Evolutionary conservation across 2,113 vertebrate genomes (phyloP).

Genomic region (Oreochromis tanganicae): DNA sequence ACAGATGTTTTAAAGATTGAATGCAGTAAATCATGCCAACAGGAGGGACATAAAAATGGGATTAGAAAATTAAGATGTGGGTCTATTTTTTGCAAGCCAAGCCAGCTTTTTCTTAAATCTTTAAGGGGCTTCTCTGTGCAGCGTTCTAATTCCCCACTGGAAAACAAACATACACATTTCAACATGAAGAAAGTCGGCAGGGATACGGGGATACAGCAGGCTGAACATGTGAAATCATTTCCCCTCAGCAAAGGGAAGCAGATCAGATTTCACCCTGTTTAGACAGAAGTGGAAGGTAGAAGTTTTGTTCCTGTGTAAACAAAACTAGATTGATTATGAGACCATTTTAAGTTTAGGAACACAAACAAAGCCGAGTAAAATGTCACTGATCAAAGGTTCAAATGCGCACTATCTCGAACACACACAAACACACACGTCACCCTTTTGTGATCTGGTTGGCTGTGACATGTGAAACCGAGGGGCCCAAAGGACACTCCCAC

Average conservation of each 20-base stretch:
- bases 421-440: background rate
- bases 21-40: background rate
- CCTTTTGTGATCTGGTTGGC: slow-evolving; percentile 30
- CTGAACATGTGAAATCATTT: background rate
- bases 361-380: background rate
- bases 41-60: background rate
- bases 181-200: background rate
- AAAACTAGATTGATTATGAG: background rate
- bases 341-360: background rate
- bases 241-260: background rate
- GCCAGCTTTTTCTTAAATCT: background rate
- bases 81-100: background rate
- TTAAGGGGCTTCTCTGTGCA: background rate
- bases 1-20: background rate
- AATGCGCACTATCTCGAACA: background rate
- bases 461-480: background rate
- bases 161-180: background rate
- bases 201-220: background rate
- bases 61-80: background rate
- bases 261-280: background rate
- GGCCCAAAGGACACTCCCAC: slow-evolving; percentile 16
- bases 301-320: background rate
- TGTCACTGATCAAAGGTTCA: slow-evolving; percentile 30
- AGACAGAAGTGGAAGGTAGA: background rate
- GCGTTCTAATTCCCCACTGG: background rate